Evolutionary conservation across 2,113 vertebrate species (phyloP).

Genomic region (Lasiurus cinereus): DNA sequence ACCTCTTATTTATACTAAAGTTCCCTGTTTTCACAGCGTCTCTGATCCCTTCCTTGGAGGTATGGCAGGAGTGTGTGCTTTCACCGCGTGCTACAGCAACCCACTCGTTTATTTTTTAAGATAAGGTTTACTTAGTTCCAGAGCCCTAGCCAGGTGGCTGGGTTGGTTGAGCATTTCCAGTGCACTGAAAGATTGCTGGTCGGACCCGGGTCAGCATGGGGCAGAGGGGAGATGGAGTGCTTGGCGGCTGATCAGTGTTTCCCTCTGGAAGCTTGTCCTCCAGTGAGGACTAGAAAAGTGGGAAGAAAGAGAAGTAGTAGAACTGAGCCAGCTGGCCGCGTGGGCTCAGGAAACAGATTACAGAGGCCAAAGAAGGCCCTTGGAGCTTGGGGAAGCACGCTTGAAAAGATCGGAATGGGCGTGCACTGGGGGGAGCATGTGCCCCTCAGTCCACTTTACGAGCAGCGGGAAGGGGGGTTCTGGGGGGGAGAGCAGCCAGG

Average conservation of each 20-base stretch:
- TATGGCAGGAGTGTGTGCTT: background rate
- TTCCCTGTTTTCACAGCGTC: constrained; percentile 73
- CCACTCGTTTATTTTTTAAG: background rate
- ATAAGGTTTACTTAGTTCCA: background rate
- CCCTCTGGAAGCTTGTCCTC: background rate
- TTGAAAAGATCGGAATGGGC: background rate
- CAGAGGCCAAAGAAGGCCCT: background rate
- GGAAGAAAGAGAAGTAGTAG: background rate
- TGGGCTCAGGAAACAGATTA: background rate
- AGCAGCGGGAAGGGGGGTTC: too few relatives aligned
- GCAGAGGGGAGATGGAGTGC: too few relatives aligned
- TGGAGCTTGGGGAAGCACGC: background rate
- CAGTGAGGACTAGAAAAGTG: background rate
- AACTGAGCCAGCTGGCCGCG: background rate
- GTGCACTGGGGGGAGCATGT: background rate
- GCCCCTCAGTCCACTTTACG: background rate
- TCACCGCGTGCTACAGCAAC: background rate
- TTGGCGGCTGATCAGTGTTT: background rate
- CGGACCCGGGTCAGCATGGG: too few relatives aligned
- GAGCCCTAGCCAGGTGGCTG: too few relatives aligned
- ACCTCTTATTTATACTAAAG: constrained; percentile 87
- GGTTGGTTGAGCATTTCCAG: too few relatives aligned
- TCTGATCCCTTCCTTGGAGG: background rate
- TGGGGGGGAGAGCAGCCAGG: background rate
- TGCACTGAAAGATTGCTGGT: background rate